Evolutionary conservation across 1,140 invertebrate species (phyloP).

Genomic region (Euura saliciscinereae): DNA sequence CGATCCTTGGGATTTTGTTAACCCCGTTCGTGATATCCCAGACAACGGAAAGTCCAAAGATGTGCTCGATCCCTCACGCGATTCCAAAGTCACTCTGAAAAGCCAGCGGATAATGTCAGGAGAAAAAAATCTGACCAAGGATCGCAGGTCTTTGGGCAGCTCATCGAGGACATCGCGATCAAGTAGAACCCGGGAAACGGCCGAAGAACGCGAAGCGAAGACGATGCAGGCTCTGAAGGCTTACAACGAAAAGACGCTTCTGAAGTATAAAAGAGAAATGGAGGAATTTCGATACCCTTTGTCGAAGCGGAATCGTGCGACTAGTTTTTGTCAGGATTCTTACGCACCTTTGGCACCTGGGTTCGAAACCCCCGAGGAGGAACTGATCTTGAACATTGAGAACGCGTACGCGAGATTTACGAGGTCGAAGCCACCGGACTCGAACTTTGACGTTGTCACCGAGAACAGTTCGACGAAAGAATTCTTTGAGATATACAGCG

Average conservation of each 20-base stretch:
- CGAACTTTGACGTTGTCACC: neutral
- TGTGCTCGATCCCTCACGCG: neutral
- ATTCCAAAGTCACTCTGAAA: neutral
- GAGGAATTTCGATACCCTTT: neutral
- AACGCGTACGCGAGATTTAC: neutral
- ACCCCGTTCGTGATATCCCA: too few relatives aligned
- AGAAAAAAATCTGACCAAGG: neutral
- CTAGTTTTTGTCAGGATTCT: neutral
- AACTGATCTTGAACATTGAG: neutral
- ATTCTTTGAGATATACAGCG: neutral
- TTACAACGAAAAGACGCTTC: constrained; percentile 29
- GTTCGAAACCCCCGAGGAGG: neutral
- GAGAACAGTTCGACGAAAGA: neutral
- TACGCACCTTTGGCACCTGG: neutral
- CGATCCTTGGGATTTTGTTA: too few relatives aligned
- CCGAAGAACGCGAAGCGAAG: constrained; percentile 16
- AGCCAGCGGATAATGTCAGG: neutral
- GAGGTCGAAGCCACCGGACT: neutral
- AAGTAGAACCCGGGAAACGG: constrained; percentile 6
- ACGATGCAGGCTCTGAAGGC: constrained; percentile 28
- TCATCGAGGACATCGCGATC: constrained; percentile 8
- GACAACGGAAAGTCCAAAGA: too few relatives aligned
- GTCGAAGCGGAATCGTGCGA: neutral
- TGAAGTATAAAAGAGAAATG: constrained; percentile 23
- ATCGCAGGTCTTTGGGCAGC: constrained; percentile 4